Evolutionary conservation across 2,113 vertebrate genomes (phyloP).

Genomic region (Oreochromis niloticus): DNA sequence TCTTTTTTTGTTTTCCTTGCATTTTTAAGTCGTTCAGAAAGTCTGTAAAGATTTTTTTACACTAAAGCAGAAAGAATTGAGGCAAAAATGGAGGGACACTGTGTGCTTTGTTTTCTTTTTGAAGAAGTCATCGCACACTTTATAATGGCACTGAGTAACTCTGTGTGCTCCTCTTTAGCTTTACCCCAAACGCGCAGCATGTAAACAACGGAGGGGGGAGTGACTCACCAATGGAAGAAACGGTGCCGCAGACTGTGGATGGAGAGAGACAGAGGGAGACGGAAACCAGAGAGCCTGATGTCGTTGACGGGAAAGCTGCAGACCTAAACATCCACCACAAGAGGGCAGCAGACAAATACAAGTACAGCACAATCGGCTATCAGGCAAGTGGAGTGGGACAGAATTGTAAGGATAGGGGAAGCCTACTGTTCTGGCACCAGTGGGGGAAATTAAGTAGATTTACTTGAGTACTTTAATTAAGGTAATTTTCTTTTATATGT

Average conservation of each 20-base stretch:
- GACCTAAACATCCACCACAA: constrained; percentile 32
- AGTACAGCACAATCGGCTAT: constrained; percentile 47
- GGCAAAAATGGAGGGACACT: not conserved
- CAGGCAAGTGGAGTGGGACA: constrained; percentile 46
- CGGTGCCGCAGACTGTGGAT: not conserved
- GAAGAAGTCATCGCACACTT: not conserved
- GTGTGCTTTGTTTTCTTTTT: not conserved
- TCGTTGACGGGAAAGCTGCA: constrained; percentile 29
- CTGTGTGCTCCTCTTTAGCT: not conserved
- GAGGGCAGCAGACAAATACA: constrained; percentile 62
- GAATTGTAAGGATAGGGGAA: not conserved
- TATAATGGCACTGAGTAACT: not conserved
- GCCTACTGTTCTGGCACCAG: not conserved
- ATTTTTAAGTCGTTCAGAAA: not conserved
- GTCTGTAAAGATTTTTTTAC: not conserved
- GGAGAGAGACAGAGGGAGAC: constrained; percentile 27
- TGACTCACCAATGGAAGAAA: constrained; percentile 32
- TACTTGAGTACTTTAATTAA: not conserved
- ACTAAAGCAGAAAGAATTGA: not conserved
- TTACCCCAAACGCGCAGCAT: constrained; percentile 22
- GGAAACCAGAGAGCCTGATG: constrained; percentile 36
- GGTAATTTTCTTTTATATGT: not conserved
- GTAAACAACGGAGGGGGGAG: constrained; percentile 17
- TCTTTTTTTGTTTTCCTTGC: not conserved
- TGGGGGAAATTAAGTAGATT: not conserved